These are phyloP conservation scores for Temnothorax rugatulus DNA, from an alignment of 2,888 invertebrate genomes.

Conservation along the genomic window DNA sequence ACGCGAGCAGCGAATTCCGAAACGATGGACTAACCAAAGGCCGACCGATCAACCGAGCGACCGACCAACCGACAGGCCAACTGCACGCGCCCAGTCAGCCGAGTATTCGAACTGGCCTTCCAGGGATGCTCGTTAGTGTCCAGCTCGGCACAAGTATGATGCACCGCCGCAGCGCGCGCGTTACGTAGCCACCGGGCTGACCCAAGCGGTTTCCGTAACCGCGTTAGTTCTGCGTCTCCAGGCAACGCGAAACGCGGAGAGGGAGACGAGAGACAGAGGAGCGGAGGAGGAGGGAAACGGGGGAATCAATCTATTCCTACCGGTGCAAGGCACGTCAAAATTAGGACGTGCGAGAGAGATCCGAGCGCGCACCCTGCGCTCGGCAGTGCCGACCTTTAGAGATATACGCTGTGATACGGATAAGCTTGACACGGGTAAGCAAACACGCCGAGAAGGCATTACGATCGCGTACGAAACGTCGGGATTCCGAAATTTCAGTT, in stretches of 20 bases:
- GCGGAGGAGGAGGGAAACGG: background rate
- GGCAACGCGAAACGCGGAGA: background rate
- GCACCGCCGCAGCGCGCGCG: constrained; percentile 67
- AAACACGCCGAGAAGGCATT: background rate
- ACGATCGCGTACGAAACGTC: background rate
- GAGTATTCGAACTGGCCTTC: constrained; percentile 45
- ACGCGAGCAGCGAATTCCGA: constrained; percentile 43
- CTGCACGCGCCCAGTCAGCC: constrained; percentile 36
- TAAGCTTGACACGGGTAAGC: background rate
- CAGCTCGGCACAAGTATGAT: constrained; percentile 69
- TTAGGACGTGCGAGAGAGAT: constrained; percentile 16
- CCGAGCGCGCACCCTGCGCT: background rate
- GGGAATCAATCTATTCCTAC: constrained; percentile 27
- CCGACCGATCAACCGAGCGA: constrained; percentile 39
- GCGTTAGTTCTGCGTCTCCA: constrained; percentile 41
- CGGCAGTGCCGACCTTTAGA: background rate
- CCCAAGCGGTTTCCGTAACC: constrained; percentile 63
- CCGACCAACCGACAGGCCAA: constrained; percentile 49
- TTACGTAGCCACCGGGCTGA: constrained; percentile 63
- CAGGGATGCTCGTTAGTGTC: constrained; percentile 77
- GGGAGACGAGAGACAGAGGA: background rate
- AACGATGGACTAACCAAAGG: constrained; percentile 58
- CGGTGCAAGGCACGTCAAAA: constrained; percentile 5
- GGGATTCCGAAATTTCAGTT: background rate
- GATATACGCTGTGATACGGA: background rate